Evolutionary conservation across 2,888 invertebrate species (phyloP), one percentile per base, ranked within the genome.

Genomic region (Arctia plantaginis): DNA sequence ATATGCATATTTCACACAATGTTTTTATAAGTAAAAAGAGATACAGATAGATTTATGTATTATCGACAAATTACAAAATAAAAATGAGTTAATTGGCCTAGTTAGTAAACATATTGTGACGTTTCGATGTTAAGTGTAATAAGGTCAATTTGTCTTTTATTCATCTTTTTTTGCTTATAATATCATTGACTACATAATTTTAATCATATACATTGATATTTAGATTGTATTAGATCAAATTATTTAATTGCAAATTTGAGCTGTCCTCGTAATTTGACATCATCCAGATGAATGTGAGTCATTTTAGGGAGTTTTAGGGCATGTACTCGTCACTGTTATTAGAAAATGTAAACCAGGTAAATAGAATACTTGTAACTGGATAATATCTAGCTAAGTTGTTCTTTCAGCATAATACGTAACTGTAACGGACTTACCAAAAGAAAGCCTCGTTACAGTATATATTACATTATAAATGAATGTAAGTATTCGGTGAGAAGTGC

Each of bases 231-330:
- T 80, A 83, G 76, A 80, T 83, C 77, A 77, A 83, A 72, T 74
- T 74, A 69, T 74, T 76, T 79, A 82, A 80, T 80, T 77, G 69
- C 76, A 76, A 84, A 84, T 83, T 82, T 76, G 78, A 83, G 75
- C 78, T 76, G 82, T 77, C 72, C 72, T 78, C 75, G 70, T 75
- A 72, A 71, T 66, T 72, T 75, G 20, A 30, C 44, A 30, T 30
- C 44, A 44, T 47, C 15, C 12, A 47, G 47, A 30, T 30, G 15
- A 33, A 6, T 67, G 44, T 47, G 20, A 47, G 20, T 44, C 23
- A 62, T 62, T 62, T 62, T 62, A 30, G 27, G 15, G 30, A 62
- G 15, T 74, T 77, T 75, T 70, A 77, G 75, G 76, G 82, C 51
- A 71, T 78, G 77, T 80, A 78, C 66, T 80, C 75, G 75, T 62